Conservation (phyloP, 2,797 vertebrate genomes). For the Hafferia zeledoni region DNA sequence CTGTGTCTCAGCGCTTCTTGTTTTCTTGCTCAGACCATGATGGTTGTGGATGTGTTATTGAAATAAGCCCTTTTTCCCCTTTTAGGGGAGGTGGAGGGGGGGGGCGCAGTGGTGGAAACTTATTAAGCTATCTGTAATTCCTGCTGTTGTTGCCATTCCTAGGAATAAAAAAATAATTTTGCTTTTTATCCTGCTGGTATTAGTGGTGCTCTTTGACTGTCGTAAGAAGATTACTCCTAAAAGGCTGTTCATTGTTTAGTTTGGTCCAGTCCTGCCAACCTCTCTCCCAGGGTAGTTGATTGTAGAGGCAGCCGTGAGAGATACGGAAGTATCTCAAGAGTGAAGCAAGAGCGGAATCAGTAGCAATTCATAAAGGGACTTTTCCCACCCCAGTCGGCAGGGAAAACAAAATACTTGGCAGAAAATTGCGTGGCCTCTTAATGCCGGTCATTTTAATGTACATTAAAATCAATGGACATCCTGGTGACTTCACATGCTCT, state of each 20-base stretch:
- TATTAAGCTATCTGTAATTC: background rate
- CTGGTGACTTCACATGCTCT: background rate
- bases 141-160: background rate
- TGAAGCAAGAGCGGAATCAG: background rate
- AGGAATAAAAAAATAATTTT: background rate
- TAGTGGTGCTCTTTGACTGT: background rate
- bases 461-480: background rate
- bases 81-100: too few relatives aligned
- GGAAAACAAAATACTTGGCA: background rate
- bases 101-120: background rate
- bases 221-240: constrained; percentile 44
- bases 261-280: background rate
- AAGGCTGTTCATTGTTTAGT: constrained; percentile 7
- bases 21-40: background rate
- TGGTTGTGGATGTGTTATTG: background rate
- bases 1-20: background rate
- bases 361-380: background rate
- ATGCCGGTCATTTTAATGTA: background rate
- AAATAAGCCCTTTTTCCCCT: background rate
- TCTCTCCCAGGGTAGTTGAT: background rate
- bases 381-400: background rate
- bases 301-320: background rate
- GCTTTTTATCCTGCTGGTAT: background rate
- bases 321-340: background rate
- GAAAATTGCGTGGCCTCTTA: background rate